Conservation (phyloP, 2,113 vertebrate species). For the Variabilichromis moorii region DNA sequence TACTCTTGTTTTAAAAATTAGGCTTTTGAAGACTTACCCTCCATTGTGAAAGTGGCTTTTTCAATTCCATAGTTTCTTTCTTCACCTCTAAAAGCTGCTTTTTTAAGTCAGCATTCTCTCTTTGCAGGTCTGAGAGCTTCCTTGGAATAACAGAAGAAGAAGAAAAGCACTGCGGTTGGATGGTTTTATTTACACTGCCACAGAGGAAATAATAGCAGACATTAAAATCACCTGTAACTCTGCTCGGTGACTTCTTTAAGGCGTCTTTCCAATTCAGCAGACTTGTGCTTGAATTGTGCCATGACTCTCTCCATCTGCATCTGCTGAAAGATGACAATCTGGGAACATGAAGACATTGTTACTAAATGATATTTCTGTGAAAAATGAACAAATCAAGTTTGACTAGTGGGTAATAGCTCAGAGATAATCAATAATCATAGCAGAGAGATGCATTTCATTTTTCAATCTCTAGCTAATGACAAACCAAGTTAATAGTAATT, state of each 20-base stretch:
- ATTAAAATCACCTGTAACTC: conserved; percentile 51
- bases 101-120: conserved; percentile 76
- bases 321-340: conserved; percentile 80
- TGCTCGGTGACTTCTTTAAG: conserved; percentile 70
- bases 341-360: background rate
- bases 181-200: background rate
- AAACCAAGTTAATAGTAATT: background rate
- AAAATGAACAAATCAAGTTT: background rate
- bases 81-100: conserved; percentile 67
- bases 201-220: background rate
- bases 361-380: background rate
- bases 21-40: conserved; percentile 62
- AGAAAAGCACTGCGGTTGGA: background rate
- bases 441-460: background rate
- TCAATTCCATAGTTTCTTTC: conserved; percentile 76
- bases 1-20: background rate
- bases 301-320: conserved; percentile 74
- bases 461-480: background rate
- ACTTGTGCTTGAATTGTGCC: conserved; percentile 71
- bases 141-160: conserved; percentile 4
- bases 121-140: conserved; percentile 71
- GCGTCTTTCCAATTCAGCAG: conserved; percentile 67
- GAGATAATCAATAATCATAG: background rate
- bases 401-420: background rate
- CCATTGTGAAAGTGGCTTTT: conserved; percentile 75